phyloP scores from a whole-genome alignment of 2,113 vertebrate genomes.

The Burhinus oedicnemus region DNA sequence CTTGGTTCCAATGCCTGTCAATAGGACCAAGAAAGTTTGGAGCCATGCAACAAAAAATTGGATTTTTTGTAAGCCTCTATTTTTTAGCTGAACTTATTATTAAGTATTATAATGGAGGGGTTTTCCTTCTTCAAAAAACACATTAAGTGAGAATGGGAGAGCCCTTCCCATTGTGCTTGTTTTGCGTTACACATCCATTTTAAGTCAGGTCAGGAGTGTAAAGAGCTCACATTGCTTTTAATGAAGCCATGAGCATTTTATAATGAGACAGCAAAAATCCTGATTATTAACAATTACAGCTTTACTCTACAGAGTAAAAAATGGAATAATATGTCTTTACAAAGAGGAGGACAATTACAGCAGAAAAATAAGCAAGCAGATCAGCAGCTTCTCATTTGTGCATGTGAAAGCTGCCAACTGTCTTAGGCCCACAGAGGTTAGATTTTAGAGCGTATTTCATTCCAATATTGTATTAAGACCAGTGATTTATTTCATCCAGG shows the following conservation, averaged over 20 bases:
- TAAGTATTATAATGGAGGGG: not conserved
- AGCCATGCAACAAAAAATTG: not conserved
- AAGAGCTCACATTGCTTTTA: not conserved
- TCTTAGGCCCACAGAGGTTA: not conserved
- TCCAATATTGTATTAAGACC: not conserved
- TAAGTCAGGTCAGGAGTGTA: not conserved
- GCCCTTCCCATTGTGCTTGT: not conserved
- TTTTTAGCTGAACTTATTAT: not conserved
- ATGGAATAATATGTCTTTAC: not conserved
- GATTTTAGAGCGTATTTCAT: not conserved
- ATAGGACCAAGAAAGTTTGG: not conserved
- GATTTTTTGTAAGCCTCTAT: not conserved
- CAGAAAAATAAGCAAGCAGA: not conserved
- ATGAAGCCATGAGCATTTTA: not conserved
- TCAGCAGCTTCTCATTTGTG: not conserved
- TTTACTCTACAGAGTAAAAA: not conserved
- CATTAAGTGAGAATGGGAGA: not conserved
- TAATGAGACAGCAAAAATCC: not conserved
- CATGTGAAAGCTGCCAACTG: not conserved
- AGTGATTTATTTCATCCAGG: not conserved
- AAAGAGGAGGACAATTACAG: not conserved
- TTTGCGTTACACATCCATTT: not conserved
- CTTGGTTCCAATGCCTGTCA: not conserved
- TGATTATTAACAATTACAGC: not conserved
- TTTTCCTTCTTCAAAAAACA: not conserved